Base-by-base conservation (phyloP, 2,113 vertebrate species). In the Edolisoma coerulescens region DNA sequence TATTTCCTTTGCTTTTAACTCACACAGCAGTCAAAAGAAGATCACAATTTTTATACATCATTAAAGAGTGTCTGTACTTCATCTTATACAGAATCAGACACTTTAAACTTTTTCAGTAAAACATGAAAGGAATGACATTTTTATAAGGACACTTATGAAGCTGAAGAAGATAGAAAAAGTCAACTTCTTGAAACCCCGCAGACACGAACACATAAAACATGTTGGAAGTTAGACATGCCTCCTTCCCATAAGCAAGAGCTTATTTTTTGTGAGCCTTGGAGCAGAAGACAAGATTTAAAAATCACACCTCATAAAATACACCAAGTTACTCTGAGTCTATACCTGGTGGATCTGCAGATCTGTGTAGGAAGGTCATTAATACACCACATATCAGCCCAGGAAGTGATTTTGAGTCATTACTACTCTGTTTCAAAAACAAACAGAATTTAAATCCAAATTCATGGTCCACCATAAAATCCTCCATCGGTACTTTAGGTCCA, bases 1-100 rank as follows among this genome's bases (percentile, higher is more conserved):
- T 53, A 86, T 76, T 93, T 73, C 69, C 45, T 84, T 88, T 71
- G 42, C 6, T 93, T 92, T 95, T 84, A 89, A 93, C 70, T 92
- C 67, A 88, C 52, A 79, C 6, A 71, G 71, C 42, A 88, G 35
- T 91, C 65, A 90, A n/a, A 94, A 91, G 73, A 45, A 57, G 50
- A 50, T 84, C 37, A 28, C n/a, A 18, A 10, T 78, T 81, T 95
- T 87, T 49, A 63, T 61, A 77, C 6, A 28, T 53, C 35, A 63
- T 81, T 89, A 71, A 60, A 69, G 49, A 71, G 39, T 53, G 67
- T 16, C 63, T 89, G 68, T 57, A 69, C 32, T 83, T 81, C 42
- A 70, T 65, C 61, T 89, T 81, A 78, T 1, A 69, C 26, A 81
- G 17, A 79, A 63, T 86, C 44, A 90, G 47, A 59, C 23, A 35